Conservation (phyloP, 2,797 vertebrate genomes). For the Mormyrops attenuatus region DNA sequence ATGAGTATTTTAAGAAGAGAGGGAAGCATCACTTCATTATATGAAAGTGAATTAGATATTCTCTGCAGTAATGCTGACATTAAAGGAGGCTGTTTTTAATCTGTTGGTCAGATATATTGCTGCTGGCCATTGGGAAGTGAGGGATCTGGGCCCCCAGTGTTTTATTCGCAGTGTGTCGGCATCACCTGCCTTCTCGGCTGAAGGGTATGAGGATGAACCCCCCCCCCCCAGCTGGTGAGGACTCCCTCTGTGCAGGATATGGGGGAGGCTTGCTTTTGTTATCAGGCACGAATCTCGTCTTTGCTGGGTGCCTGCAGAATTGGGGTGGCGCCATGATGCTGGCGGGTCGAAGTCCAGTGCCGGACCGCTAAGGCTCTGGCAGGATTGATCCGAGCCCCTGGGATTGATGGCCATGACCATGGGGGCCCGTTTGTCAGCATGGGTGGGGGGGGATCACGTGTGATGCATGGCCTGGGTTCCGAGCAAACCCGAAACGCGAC, state of each 20-base stretch:
- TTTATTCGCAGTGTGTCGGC: constrained; percentile 25
- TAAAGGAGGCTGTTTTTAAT: constrained; percentile 57
- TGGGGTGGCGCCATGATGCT: constrained; percentile 47
- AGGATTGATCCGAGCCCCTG: neutral
- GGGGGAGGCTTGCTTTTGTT: constrained; percentile 51
- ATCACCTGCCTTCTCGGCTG: constrained; percentile 44
- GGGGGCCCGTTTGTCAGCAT: neutral
- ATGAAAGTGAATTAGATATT: constrained; percentile 55
- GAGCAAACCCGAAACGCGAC: neutral
- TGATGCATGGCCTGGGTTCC: neutral
- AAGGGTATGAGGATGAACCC: constrained; percentile 45
- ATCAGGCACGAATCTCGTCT: constrained; percentile 60
- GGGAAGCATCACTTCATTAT: constrained; percentile 60
- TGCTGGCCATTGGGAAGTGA: constrained; percentile 42
- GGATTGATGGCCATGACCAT: neutral
- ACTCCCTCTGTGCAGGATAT: constrained; percentile 44
- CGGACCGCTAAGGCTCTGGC: neutral
- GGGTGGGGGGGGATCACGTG: neutral
- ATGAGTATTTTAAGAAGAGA: constrained; percentile 35
- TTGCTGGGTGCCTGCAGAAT: constrained; percentile 48
- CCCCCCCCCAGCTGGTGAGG: constrained; percentile 51
- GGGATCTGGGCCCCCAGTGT: constrained; percentile 22
- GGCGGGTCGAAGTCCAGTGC: neutral
- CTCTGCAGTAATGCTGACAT: constrained; percentile 52
- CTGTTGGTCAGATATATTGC: constrained; percentile 50